Conservation (phyloP, 2,888 invertebrate species). For the Diaperis boleti region DNA sequence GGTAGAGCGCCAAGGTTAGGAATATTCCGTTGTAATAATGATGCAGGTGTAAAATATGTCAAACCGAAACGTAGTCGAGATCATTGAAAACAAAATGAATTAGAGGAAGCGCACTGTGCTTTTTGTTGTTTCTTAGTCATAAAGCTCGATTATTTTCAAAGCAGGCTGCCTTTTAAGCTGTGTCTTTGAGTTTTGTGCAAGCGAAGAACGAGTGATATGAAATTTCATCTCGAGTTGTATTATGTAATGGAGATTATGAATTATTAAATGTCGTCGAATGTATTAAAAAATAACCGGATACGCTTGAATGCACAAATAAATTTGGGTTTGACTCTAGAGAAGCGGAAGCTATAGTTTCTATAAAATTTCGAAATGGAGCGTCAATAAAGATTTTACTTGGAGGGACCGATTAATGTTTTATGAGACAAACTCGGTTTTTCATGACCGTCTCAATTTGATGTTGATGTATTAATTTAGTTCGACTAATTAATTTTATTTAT, state of each 20-base stretch:
- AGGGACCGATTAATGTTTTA: conserved; percentile 13
- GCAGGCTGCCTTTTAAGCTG: neutral
- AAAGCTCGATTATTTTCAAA: neutral
- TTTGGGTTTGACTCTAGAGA: neutral
- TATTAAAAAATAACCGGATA: conserved; percentile 1
- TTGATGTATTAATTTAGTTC: conserved; percentile 6
- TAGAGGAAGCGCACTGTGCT: neutral
- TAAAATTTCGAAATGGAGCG: conserved; percentile 23
- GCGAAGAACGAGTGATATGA: neutral
- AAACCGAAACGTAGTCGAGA: neutral
- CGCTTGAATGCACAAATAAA: neutral
- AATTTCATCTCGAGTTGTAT: neutral
- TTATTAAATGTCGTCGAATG: conserved; percentile 3
- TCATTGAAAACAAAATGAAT: neutral
- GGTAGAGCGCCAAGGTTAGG: too few species aligned
- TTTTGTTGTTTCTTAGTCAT: neutral
- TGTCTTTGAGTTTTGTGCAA: neutral
- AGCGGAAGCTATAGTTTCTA: conserved; percentile 12
- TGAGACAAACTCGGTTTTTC: conserved; percentile 1
- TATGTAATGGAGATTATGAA: neutral
- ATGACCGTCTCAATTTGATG: neutral
- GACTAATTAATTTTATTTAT: conserved; percentile 27
- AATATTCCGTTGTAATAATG: neutral
- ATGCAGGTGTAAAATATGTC: neutral
- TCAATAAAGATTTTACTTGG: conserved; percentile 15